These are phyloP conservation scores for Passer montanus DNA, from an alignment of 2,113 vertebrate species.

Conservation along the genomic window DNA sequence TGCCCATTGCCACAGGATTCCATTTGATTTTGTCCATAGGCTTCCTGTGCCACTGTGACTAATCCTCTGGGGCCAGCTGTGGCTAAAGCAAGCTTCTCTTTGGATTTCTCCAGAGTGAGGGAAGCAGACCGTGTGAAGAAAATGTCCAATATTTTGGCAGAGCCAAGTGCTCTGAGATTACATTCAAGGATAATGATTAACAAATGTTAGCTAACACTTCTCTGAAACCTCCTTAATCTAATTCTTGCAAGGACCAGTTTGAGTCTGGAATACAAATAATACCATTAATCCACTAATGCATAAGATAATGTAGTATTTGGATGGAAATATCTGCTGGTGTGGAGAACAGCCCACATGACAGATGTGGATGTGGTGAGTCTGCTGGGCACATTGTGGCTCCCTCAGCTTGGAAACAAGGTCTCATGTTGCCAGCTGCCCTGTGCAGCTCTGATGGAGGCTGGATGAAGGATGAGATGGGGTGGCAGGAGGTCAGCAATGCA, in stretches of 20 bases:
- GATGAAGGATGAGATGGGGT: neutral
- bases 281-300: neutral
- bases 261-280: conserved; percentile 6
- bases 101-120: neutral
- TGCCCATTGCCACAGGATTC: neutral
- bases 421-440: neutral
- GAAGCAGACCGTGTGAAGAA: neutral
- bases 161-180: neutral
- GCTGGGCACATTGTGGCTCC: accelerated
- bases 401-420: neutral
- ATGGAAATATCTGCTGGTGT: neutral
- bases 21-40: neutral
- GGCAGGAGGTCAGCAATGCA: neutral
- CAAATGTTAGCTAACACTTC: neutral
- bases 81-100: neutral
- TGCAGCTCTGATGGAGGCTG: neutral
- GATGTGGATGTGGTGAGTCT: accelerated
- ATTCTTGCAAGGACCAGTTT: neutral
- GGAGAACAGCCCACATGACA: neutral
- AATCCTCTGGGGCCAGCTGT: neutral
- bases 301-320: neutral
- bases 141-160: neutral
- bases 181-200: neutral
- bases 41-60: neutral
- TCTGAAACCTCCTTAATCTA: neutral